Evolutionary conservation across 1,140 invertebrate species (phyloP).

Genomic region (Cherax destructor): DNA sequence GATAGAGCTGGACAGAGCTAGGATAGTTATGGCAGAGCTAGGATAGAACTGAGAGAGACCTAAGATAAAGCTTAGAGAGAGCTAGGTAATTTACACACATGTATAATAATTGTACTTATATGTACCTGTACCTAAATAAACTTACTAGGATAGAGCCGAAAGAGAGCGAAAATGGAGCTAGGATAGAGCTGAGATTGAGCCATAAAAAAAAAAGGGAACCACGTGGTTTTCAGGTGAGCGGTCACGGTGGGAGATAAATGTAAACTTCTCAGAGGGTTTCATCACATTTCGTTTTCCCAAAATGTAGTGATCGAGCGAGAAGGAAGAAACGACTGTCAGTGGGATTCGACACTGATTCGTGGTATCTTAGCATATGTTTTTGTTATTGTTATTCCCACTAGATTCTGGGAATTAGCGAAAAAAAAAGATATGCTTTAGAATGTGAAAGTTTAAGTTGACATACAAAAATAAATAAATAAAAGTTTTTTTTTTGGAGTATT

Average conservation of each 20-base stretch:
- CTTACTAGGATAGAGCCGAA: not conserved
- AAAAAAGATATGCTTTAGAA: too few species aligned
- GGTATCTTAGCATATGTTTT: not conserved
- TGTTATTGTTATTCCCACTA: not conserved
- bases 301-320: slow-evolving; percentile 15
- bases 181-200: not conserved
- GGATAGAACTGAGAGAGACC: too few species aligned
- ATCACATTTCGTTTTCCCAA: slow-evolving; percentile 34
- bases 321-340: not conserved
- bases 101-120: too few species aligned
- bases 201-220: not conserved
- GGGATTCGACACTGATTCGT: not conserved
- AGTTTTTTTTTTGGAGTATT: not conserved
- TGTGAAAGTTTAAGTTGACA: not conserved
- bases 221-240: slow-evolving; percentile 19
- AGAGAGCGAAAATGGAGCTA: not conserved
- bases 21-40: too few species aligned
- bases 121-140: too few species aligned
- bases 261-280: not conserved
- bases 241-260: not conserved
- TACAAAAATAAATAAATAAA: not conserved
- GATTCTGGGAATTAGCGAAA: not conserved
- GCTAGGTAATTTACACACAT: too few species aligned
- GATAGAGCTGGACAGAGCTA: too few species aligned
- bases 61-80: too few species aligned